Conservation (phyloP, 2,113 vertebrate genomes). For the Todiramphus chloris region DNA sequence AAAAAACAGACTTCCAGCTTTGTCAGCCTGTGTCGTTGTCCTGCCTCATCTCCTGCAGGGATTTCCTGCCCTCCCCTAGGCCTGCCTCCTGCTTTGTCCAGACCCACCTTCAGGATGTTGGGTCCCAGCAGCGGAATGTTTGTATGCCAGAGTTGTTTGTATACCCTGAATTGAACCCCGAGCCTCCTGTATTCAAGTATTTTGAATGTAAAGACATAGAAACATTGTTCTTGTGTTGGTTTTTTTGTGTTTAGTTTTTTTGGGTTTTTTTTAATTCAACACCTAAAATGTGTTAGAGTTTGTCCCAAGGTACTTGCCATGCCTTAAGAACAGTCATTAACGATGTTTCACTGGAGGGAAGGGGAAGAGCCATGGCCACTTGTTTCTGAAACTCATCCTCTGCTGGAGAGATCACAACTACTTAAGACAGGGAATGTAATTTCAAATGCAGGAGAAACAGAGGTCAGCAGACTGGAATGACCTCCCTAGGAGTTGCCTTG, state of each 20-base stretch:
- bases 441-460: background rate
- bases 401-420: background rate
- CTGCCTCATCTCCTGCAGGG: background rate
- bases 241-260: rapidly evolving
- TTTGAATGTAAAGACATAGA: background rate
- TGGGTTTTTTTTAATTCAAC: background rate
- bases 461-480: background rate
- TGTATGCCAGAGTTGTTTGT: background rate
- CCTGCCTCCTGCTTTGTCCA: background rate
- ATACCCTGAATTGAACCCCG: background rate
- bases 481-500: background rate
- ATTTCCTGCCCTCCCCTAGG: background rate
- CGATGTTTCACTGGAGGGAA: background rate
- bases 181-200: background rate
- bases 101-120: background rate
- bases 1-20: background rate
- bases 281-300: background rate
- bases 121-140: background rate
- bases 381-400: background rate
- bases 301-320: background rate
- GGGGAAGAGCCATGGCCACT: rapidly evolving
- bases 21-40: background rate
- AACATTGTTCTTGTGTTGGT: background rate
- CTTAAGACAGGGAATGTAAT: background rate
- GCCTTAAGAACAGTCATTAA: background rate